A percentile compares a stretch with the other conserved stretches of the same genome.
Conservation (phyloP, 2,797 vertebrate species). For the Anguilla anguilla region DNA sequence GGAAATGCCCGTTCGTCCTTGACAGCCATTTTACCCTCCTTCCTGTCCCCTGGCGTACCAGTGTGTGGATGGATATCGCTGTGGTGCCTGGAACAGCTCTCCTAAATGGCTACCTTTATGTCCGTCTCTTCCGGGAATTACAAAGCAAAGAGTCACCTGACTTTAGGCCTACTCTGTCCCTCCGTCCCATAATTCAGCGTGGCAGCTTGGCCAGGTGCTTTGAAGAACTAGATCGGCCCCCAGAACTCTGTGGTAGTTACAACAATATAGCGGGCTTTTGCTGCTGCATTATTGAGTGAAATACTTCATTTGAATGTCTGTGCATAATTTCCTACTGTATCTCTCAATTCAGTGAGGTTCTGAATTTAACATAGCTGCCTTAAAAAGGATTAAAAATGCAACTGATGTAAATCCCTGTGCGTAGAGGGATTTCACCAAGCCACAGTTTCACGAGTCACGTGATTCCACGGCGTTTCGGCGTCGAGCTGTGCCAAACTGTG, state of each 20-base stretch:
- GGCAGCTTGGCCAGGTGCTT: neutral
- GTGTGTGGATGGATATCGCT: neutral
- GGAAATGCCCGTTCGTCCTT: neutral
- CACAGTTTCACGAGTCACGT: too few species aligned
- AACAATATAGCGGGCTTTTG: neutral
- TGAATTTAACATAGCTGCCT: too few species aligned
- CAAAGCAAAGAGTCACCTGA: neutral
- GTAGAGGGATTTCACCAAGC: too few species aligned
- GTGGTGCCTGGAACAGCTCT: neutral
- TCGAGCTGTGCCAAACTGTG: too few species aligned
- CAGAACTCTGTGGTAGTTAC: neutral
- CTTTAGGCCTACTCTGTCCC: neutral
- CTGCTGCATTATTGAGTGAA: too few species aligned
- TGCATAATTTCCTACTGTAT: too few species aligned
- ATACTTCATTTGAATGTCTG: too few species aligned
- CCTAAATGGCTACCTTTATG: neutral
- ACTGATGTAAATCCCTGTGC: too few species aligned
- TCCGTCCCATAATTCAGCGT: neutral
- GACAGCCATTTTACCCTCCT: neutral
- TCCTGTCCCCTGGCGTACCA: neutral
- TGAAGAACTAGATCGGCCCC: neutral
- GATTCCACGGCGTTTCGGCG: too few species aligned
- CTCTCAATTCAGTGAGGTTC: too few species aligned
- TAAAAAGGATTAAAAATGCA: too few species aligned
- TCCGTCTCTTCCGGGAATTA: neutral